Conservation (phyloP, 2,888 invertebrate species). For the Acanthosoma haemorrhoidale region DNA sequence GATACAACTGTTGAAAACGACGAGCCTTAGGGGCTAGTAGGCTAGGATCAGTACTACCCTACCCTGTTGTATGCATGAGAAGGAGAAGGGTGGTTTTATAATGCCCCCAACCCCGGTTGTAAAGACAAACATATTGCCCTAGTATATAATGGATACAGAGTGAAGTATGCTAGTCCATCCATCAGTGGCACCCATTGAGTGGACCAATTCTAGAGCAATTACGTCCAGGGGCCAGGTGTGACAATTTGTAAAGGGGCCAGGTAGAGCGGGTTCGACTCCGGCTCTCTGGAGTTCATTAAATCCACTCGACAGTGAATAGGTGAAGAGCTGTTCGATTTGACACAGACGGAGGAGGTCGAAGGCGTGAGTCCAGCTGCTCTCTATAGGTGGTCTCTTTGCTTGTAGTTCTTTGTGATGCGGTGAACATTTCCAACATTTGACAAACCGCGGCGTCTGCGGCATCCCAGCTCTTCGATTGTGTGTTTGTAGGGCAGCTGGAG, state of each 20-base stretch:
- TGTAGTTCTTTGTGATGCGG: too few species aligned
- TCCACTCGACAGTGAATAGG: background rate
- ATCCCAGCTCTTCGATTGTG: too few species aligned
- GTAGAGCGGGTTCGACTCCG: background rate
- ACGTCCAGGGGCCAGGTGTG: constrained; percentile 1
- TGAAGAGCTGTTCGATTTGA: constrained; percentile 18
- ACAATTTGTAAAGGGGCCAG: constrained; percentile 15
- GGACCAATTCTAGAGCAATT: constrained; percentile 20
- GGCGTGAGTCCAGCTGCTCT: background rate
- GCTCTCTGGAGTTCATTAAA: constrained; percentile 17
- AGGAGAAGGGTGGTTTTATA: too few species aligned
- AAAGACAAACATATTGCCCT: background rate
- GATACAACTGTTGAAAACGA: too few species aligned
- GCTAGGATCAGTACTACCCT: too few species aligned
- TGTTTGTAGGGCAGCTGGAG: too few species aligned
- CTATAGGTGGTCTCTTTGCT: background rate
- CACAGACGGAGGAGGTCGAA: background rate
- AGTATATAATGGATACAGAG: too few species aligned
- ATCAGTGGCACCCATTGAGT: constrained; percentile 2
- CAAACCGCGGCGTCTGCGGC: too few species aligned
- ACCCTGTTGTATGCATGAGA: background rate
- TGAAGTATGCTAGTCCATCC: background rate
- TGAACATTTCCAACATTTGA: too few species aligned
- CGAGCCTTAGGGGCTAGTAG: too few species aligned
- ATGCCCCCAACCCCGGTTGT: background rate